Percentiles rank a stretch among this genome's conserved stretches.
Conservation (phyloP, 2,888 invertebrate species). For the Allophyes oxyacanthae region DNA sequence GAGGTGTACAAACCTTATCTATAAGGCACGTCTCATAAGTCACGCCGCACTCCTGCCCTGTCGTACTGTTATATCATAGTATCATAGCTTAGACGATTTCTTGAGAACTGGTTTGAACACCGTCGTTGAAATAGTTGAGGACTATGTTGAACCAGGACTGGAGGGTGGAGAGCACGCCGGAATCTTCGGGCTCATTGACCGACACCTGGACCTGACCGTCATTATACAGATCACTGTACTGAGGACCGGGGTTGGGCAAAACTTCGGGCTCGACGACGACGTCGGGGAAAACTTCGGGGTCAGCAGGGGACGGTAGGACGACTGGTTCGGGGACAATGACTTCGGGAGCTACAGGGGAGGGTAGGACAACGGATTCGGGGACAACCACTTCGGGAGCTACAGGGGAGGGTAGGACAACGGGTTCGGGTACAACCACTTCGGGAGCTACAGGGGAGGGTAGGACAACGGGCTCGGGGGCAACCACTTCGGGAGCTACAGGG, state of each 20-base stretch:
- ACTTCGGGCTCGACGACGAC: constrained; percentile 42
- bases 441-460: constrained; percentile 34
- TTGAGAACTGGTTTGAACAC: constrained; percentile 63
- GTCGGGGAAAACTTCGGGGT: constrained; percentile 45
- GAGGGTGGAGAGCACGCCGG: constrained; percentile 68
- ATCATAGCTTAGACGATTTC: constrained; percentile 67
- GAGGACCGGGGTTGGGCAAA: constrained; percentile 45
- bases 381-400: constrained; percentile 27
- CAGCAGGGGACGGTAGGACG: constrained; percentile 41
- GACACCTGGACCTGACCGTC: constrained; percentile 73
- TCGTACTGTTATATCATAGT: background rate
- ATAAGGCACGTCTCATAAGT: too few relatives aligned
- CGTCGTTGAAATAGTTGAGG: constrained; percentile 75
- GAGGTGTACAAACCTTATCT: too few relatives aligned
- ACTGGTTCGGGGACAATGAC: constrained; percentile 39
- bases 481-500: constrained; percentile 33
- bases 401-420: constrained; percentile 42
- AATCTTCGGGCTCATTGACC: constrained; percentile 66
- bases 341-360: constrained; percentile 34
- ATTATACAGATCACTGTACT: constrained; percentile 71
- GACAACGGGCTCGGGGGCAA: constrained; percentile 36
- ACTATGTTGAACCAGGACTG: constrained; percentile 77
- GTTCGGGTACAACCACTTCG: constrained; percentile 34
- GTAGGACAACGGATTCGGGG: constrained; percentile 41
- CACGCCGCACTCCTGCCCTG: too few relatives aligned